Evolutionary conservation across 37 sponge, comb jelly and placozoan genomes (phyloP).

Genomic region (Dysidea cf. avara): DNA sequence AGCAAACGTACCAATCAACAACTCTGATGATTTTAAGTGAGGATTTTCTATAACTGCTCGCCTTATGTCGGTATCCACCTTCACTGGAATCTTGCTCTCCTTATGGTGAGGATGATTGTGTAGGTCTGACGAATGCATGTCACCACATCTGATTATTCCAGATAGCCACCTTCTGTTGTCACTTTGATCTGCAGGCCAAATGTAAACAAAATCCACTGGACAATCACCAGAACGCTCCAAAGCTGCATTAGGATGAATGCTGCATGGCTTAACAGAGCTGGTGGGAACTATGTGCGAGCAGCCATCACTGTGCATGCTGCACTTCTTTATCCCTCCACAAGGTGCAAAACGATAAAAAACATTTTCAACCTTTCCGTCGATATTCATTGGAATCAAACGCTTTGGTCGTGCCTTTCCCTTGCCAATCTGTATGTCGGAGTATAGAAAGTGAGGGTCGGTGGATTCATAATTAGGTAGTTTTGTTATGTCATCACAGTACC

Average conservation of each 20-base stretch:
- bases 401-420: slow-evolving; percentile 13
- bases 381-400: background rate
- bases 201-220: slow-evolving; percentile 41
- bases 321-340: slow-evolving; percentile 26
- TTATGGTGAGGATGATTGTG: slow-evolving; percentile 37
- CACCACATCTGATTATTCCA: slow-evolving; percentile 29
- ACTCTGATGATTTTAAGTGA: slow-evolving; percentile 25
- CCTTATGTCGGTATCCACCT: slow-evolving; percentile 20
- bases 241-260: background rate
- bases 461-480: slow-evolving; percentile 4
- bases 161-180: slow-evolving; percentile 42
- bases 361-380: slow-evolving; percentile 7
- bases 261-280: background rate
- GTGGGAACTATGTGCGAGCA: slow-evolving; percentile 13
- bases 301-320: slow-evolving; percentile 1
- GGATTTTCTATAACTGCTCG: slow-evolving; percentile 17
- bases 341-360: too few relatives aligned
- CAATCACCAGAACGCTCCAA: slow-evolving; percentile 8
- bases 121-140: slow-evolving; percentile 8
- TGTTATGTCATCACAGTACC: too few relatives aligned
- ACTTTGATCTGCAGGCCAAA: slow-evolving; percentile 26
- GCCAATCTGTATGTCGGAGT: slow-evolving; percentile 32
- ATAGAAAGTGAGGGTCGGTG: slow-evolving; percentile 26
- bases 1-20: slow-evolving; percentile 35
- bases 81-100: slow-evolving; percentile 19